Evolutionary conservation across 2,113 vertebrate genomes (phyloP).

Genomic region (Chionodraco myersi): DNA sequence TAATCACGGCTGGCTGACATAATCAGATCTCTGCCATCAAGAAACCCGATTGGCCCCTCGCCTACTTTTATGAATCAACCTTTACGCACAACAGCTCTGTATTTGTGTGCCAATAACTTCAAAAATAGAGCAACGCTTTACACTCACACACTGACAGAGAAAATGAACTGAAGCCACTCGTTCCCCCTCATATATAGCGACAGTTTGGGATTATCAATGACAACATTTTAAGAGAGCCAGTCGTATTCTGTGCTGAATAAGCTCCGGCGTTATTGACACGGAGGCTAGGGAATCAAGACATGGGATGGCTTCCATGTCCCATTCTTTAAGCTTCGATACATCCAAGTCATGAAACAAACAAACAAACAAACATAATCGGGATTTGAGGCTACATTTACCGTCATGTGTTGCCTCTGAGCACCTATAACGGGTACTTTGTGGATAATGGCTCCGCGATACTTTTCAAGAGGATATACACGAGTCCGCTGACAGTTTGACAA

Average conservation of each 20-base stretch:
- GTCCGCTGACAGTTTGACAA: conserved; percentile 79
- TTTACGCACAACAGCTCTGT: conserved; percentile 33
- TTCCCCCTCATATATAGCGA: conserved; percentile 23
- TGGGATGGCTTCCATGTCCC: conserved; percentile 63
- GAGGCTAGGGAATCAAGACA: conserved; percentile 58
- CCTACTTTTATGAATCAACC: conserved; percentile 60
- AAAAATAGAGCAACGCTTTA: conserved; percentile 18
- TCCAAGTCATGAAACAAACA: conserved; percentile 69
- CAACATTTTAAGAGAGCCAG: conserved; percentile 42
- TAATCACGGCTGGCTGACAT: conserved; percentile 73
- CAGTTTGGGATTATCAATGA: conserved; percentile 69
- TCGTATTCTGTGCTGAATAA: conserved; percentile 55
- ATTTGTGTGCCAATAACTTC: conserved; percentile 22
- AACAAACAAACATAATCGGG: conserved; percentile 66
- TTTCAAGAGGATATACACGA: conserved; percentile 80
- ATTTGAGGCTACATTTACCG: conserved; percentile 68
- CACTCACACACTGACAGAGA: conserved; percentile 4
- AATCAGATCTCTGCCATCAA: conserved; percentile 69
- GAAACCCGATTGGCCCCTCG: conserved; percentile 27
- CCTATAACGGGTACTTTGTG: conserved; percentile 71
- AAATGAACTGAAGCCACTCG: background rate
- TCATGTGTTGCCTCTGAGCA: conserved; percentile 68
- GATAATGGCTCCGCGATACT: conserved; percentile 72
- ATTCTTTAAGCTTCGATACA: conserved; percentile 63
- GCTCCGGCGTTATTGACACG: conserved; percentile 64